Evolutionary conservation across 2,113 vertebrate species (phyloP).

Genomic region (Merops nubicus): DNA sequence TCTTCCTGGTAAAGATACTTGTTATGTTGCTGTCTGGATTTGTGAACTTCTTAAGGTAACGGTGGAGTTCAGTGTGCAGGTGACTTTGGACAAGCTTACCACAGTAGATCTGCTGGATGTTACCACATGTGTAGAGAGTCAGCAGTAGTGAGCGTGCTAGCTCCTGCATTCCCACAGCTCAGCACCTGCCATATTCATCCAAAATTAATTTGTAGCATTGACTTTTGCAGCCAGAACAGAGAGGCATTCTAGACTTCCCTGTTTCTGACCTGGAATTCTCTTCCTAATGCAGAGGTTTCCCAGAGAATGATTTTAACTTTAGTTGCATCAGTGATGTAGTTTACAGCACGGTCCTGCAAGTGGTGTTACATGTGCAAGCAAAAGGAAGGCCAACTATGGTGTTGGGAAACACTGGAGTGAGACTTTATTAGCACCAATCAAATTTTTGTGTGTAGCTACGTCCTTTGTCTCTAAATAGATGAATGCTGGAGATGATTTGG

Average conservation of each 20-base stretch:
- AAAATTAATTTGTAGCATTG: background rate
- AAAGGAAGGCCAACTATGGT: background rate
- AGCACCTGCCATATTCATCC: background rate
- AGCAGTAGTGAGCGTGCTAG: background rate
- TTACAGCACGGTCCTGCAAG: background rate
- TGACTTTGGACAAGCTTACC: background rate
- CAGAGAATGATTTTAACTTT: background rate
- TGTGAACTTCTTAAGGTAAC: background rate
- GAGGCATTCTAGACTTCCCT: background rate
- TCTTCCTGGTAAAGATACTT: background rate
- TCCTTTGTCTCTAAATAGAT: background rate
- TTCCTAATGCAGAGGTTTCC: background rate
- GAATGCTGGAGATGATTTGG: background rate
- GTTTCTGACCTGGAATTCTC: background rate
- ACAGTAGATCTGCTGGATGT: background rate
- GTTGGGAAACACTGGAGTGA: background rate
- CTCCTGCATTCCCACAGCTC: background rate
- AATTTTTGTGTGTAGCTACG: background rate
- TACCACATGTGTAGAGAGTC: background rate
- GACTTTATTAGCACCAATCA: background rate
- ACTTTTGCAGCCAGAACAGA: background rate
- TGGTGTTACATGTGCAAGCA: background rate
- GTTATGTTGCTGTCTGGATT: background rate
- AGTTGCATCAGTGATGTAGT: background rate
- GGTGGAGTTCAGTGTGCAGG: background rate